Base-by-base conservation (phyloP, 2,888 invertebrate species). In the Dasysyrphus albostriatus region DNA sequence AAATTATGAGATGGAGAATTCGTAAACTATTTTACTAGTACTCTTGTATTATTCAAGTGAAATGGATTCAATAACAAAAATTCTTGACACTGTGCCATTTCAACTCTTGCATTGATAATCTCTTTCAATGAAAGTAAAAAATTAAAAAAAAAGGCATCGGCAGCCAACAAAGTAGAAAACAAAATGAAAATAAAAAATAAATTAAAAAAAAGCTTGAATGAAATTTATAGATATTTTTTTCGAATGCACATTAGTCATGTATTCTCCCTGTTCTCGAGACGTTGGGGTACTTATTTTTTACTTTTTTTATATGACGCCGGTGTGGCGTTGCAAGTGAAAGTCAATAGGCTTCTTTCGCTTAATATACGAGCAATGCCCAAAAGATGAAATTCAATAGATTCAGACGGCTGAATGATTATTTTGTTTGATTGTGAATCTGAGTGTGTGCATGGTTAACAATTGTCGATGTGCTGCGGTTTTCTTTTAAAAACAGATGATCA, bases 221-320 rank as follows among this genome's bases (percentile, higher is more conserved):
- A 39, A 39, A 51, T 37, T n/a, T n/a, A n/a, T n/a, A n/a, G n/a
- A 29, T 29, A 32, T 32, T 1, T 32, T 47, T 16, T 69, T 54
- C 49, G 8, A 54, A 54, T 69, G 37, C 51, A 69, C 69, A 24
- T 69, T 69, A 69, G 51, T 69, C 69, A 39, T 69, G 37, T 69
- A 39, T 54, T 69, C 19, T 24, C 32, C 39, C n/a, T 51, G 47
- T 69, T 69, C 37, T 69, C 19, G 37, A 39, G 24, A 69, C 69
- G 51, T 69, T 51, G 37, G 37, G 14, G 12, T 69, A 29, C 54
- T 54, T 47, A 16, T 69, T 51, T 24, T 39, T 54, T 29, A 47
- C 14, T 29, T 54, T 51, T 19, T 39, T 49, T 24, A 0, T 24
- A 29, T 29, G 24, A n/a, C 3, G 24, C n/a, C n/a, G n/a, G n/a